Conservation (phyloP, 2,113 vertebrate species). For the Bubo scandiacus region DNA sequence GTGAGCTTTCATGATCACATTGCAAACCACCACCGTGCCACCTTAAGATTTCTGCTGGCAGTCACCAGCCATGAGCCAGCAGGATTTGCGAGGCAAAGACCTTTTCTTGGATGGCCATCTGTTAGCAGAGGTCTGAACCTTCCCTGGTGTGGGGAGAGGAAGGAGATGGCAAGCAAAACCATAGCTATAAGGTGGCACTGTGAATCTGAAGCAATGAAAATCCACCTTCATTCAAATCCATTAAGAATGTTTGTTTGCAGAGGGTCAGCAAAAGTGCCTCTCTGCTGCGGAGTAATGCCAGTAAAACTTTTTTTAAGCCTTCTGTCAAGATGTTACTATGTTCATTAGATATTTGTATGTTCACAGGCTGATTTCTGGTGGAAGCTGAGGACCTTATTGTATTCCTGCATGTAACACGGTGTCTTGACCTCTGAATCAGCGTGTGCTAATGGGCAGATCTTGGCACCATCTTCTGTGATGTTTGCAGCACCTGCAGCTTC, state of each 20-base stretch:
- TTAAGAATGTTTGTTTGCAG: neutral
- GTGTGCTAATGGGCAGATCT: neutral
- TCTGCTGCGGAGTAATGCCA: neutral
- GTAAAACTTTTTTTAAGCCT: neutral
- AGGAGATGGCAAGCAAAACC: neutral
- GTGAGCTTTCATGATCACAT: neutral
- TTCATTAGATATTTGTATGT: neutral
- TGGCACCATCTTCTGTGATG: neutral
- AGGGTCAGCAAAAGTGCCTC: neutral
- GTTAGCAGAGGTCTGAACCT: neutral
- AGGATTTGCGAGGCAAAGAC: neutral
- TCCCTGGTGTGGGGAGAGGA: neutral
- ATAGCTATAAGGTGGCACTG: neutral
- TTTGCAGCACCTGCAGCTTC: neutral
- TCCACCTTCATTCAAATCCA: neutral
- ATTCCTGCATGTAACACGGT: neutral
- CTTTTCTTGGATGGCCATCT: neutral
- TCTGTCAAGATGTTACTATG: neutral
- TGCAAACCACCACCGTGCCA: neutral
- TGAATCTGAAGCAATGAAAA: neutral
- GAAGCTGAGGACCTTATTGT: rapidly evolving
- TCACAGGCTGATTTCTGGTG: neutral
- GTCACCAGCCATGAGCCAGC: neutral
- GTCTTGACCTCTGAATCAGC: neutral
- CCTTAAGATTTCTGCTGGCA: neutral